Conservation (phyloP, 1,140 invertebrate species). For the Reticulitermes speratus region DNA sequence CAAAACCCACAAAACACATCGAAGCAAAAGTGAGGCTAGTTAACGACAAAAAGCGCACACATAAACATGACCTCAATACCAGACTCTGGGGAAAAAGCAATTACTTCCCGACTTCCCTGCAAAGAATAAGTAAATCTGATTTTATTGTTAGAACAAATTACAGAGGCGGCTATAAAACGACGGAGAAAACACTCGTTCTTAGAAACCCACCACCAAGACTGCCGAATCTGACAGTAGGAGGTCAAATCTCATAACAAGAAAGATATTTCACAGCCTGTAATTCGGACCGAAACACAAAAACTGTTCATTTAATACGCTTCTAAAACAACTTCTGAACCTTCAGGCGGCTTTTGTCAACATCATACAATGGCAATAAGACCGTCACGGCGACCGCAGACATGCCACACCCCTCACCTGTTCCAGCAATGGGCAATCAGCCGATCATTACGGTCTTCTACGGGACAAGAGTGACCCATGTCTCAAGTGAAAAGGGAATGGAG, state of each 20-base stretch:
- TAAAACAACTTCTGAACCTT: not conserved
- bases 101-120: no score
- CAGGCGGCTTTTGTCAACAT: slow-evolving; percentile 9
- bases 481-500: not conserved
- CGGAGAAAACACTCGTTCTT: not conserved
- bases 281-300: not conserved
- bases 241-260: not conserved
- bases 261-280: slow-evolving; percentile 6
- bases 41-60: no score
- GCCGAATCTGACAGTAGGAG: not conserved
- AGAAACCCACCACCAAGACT: not conserved
- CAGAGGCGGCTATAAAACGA: not conserved
- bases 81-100: no score
- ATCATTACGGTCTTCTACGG: not conserved
- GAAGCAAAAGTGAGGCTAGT: no score
- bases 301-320: not conserved
- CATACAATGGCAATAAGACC: slow-evolving; percentile 13
- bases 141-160: not conserved
- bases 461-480: not conserved
- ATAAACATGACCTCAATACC: no score
- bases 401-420: not conserved
- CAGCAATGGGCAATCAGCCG: slow-evolving; percentile 7
- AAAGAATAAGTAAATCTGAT: not conserved
- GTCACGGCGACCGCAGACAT: slow-evolving; percentile 4
- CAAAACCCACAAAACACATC: no score